Percentiles rank a stretch among this genome's conserved stretches.
phyloP scores from a whole-genome alignment of 2,888 invertebrate genomes.

The Venustoraphidia nigricollis region DNA sequence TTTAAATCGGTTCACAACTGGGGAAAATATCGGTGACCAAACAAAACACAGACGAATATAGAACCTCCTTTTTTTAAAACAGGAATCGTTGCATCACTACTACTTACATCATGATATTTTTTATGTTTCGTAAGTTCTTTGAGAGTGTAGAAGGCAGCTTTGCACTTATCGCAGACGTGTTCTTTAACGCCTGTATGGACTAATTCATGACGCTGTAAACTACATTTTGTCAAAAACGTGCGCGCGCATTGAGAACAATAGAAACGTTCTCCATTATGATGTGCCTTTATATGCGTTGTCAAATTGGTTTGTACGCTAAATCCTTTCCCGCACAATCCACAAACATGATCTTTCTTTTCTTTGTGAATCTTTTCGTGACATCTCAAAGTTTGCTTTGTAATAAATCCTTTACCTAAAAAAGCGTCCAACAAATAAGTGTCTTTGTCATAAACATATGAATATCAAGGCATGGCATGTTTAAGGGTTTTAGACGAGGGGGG shows the following conservation, averaged over 20 bases:
- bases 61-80: too few relatives aligned
- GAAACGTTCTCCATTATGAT: constrained; percentile 19
- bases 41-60: too few relatives aligned
- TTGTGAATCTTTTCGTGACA: constrained; percentile 21
- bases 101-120: constrained; percentile 19
- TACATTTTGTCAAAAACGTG: constrained; percentile 17
- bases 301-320: constrained; percentile 20
- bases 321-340: constrained; percentile 17
- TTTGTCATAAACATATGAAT: too few relatives aligned
- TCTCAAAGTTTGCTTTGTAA: constrained; percentile 18
- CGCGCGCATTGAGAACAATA: constrained; percentile 20
- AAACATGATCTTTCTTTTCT: constrained; percentile 16
- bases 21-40: too few relatives aligned
- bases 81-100: too few relatives aligned
- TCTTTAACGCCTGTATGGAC: constrained; percentile 19
- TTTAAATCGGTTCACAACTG: too few relatives aligned
- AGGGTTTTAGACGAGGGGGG: too few relatives aligned
- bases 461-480: too few relatives aligned
- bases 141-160: constrained; percentile 19
- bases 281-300: constrained; percentile 18
- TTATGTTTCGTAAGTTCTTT: constrained; percentile 20
- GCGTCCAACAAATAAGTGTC: too few relatives aligned
- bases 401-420: constrained; percentile 19
- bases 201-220: constrained; percentile 20
- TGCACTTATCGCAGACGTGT: constrained; percentile 17